Base-by-base conservation (phyloP, 2,797 vertebrate species). In the Rhynchotus rufescens region DNA sequence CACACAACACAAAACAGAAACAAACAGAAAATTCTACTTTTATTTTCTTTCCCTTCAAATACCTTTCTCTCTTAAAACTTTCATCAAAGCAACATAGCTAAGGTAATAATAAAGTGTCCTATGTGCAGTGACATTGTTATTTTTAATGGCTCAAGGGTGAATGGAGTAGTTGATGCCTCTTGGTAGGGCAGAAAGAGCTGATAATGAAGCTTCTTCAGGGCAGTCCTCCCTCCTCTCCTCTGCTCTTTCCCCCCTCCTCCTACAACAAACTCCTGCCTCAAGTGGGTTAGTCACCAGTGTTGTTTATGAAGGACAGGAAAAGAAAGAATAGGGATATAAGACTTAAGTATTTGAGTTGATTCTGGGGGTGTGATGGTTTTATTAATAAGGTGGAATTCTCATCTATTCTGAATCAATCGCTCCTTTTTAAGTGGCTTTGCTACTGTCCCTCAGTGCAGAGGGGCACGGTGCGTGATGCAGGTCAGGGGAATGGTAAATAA, bases 91-190 rank as follows among this genome's bases (percentile, higher is more conserved):
- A 90, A 62, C 83, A 32, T 6, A 16, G 2, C 67, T 80, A 71
- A 72, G 19, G 21, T 65, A 86, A 52, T 74, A 84, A 83, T 66
- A 88, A 94, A 83, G 20, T 68, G 12, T 68, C 44, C n/a, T 54
- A 5, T 52, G 42, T 66, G 25, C 40, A 59, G 52, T 75, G 52
- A 15, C 25, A 21, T 75, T 89, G 61, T 91, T 92, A 87, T 89
- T 92, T 92, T 90, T 86, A 84, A 47, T 40, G 44, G 59, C 83
- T 95, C 79, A 92, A 90, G 65, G 80, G 86, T 83, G 80, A 85
- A 66, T 68, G 71, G 56, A 82, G 54, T 51, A 82, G 13, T 16
- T 12, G 7, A 73, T 56, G 25, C 26, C 36, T 71, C 64, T 86
- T 75, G 30, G 54, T 68, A 93, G 64, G 52, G 49, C 59, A 88